phyloP scores from a whole-genome alignment of 2,113 vertebrate genomes.

The Ammodytes marinus region DNA sequence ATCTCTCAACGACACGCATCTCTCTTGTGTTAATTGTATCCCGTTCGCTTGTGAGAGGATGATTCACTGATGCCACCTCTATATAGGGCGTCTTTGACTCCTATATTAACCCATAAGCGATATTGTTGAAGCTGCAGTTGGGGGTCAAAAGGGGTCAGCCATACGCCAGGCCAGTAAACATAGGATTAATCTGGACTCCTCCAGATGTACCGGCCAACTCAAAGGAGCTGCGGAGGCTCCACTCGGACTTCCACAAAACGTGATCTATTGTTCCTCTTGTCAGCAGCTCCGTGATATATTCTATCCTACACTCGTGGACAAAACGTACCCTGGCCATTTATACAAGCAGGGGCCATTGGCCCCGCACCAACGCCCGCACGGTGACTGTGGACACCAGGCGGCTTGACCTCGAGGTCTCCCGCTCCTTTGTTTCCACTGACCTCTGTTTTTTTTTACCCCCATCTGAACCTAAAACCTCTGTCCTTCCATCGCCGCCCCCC shows the following conservation, averaged over 20 bases:
- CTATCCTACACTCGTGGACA: constrained; percentile 77
- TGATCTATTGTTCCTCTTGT: constrained; percentile 83
- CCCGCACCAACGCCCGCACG: constrained; percentile 64
- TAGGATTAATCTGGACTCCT: constrained; percentile 74
- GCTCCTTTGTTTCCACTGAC: constrained; percentile 83
- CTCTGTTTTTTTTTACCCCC: constrained; percentile 79
- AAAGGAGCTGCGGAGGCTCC: constrained; percentile 67
- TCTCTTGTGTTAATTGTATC: constrained; percentile 35
- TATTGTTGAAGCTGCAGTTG: constrained; percentile 53
- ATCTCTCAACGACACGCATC: constrained; percentile 14
- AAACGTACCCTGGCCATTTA: constrained; percentile 80
- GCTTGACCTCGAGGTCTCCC: constrained; percentile 80
- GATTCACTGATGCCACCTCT: constrained; percentile 38
- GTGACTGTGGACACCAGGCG: constrained; percentile 83
- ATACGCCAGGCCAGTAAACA: constrained; percentile 52
- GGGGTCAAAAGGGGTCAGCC: constrained; percentile 68
- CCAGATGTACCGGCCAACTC: constrained; percentile 74
- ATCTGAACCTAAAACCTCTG: constrained; percentile 78
- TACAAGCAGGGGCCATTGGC: constrained; percentile 70
- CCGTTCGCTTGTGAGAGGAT: constrained; percentile 1
- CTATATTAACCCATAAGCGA: constrained; percentile 54
- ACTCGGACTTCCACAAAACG: constrained; percentile 75
- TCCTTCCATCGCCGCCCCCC: constrained; percentile 44
- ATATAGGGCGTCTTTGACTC: constrained; percentile 37
- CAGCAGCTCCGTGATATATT: constrained; percentile 84